Conservation (phyloP, 1,140 invertebrate species). For the Temnothorax longispinosus region DNA sequence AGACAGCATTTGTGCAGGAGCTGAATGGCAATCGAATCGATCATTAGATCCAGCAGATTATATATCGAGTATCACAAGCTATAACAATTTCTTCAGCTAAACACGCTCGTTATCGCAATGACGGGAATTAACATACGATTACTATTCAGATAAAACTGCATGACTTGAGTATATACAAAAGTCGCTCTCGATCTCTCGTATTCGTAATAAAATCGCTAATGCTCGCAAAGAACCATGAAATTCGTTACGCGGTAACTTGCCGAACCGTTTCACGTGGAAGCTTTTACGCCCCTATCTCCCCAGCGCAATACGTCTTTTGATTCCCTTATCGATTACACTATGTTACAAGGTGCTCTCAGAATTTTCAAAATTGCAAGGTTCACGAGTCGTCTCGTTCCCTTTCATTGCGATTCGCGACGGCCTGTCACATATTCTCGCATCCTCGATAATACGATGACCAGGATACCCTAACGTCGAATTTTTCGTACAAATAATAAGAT, state of each 20-base stretch:
- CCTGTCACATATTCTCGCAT: not conserved
- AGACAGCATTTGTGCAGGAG: not conserved
- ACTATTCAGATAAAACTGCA: not conserved
- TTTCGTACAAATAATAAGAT: constrained; percentile 24
- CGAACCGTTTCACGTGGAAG: not conserved
- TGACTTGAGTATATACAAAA: not conserved
- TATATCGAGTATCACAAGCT: constrained; percentile 22
- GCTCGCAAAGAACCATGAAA: not conserved
- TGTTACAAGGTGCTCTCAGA: constrained; percentile 28
- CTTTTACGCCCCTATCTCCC: not conserved
- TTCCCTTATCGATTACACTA: constrained; percentile 38
- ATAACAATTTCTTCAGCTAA: not conserved
- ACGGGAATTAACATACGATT: not conserved
- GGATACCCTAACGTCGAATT: constrained; percentile 5
- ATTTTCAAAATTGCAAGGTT: constrained; percentile 15
- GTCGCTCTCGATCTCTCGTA: not conserved
- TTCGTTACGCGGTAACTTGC: constrained; percentile 22
- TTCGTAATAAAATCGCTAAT: constrained; percentile 7
- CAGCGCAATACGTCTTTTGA: constrained; percentile 39
- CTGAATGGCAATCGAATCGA: constrained; percentile 30
- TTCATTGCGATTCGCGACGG: not conserved
- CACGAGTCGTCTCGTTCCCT: not conserved
- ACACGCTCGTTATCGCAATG: not conserved
- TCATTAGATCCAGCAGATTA: constrained; percentile 21
- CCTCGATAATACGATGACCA: not conserved